Evolutionary conservation across 2,888 invertebrate species (phyloP), one percentile per base, ranked within the genome.

Genomic region (Axea sp.): DNA sequence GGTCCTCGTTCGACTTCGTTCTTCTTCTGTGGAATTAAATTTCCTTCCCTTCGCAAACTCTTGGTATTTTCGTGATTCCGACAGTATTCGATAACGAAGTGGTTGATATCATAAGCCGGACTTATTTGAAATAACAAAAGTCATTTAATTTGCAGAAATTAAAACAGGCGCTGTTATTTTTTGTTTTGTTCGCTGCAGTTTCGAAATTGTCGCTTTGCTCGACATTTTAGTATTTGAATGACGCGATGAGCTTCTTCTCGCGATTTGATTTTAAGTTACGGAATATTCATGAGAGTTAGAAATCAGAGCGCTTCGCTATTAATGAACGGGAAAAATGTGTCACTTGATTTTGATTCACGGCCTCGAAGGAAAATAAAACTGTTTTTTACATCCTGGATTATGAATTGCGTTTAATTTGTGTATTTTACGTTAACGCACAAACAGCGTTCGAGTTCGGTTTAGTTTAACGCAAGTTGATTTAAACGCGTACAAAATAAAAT

Each of bases 51-150:
- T 15, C 62, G 39, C 28, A 22, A 45, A 55, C 53, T 39, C 39
- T 5, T n/a, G 37, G 19, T 35, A 55, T 55, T 60, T 53, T 69
- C 69, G 33, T 17, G 53, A 60, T 14, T 53, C 53, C 60, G 30
- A 43, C 37, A 41, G 51, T 43, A 53, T 53, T 60, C 53, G 69
- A 69, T 69, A 60, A 60, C 33, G 37, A 35, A 31, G 22, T 24
- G 65, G 68, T 62, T 77, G 83, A 83, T 82, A 84, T 82, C 82
- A 81, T 79, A 79, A 80, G 77, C 77, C 75, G 79, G 82, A 80
- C 79, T 78, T 77, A 77, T 77, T 77, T 73, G 71, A 82, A 83
- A 84, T 84, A 83, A 84, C 80, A 74, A 78, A 78, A 80, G 77
- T 73, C 41, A 26, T 49, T 33, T 39, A 49, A 60, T 60, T 60